phyloP scores from a whole-genome alignment of 2,797 vertebrate genomes.

The Fistularia commersonii region DNA sequence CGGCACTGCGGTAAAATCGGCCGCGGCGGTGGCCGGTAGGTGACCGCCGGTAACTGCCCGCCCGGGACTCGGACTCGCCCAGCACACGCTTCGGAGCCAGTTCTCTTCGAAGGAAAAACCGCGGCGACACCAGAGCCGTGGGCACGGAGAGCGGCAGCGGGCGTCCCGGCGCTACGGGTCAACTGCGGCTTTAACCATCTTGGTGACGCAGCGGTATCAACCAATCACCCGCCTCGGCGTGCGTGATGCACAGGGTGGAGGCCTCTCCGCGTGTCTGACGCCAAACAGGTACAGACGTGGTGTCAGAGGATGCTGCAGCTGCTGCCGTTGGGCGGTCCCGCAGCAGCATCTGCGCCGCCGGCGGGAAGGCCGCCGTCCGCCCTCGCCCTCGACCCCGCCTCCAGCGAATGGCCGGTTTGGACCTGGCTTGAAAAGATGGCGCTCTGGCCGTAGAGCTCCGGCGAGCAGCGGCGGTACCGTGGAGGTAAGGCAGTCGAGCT shows the following conservation, averaged over 20 bases:
- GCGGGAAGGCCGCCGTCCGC: constrained; percentile 38
- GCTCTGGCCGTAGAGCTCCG: too few species aligned
- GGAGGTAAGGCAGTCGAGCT: too few species aligned
- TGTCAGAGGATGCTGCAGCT: constrained; percentile 24
- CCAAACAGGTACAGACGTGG: constrained; percentile 23
- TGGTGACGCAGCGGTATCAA: too few species aligned
- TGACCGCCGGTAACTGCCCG: background rate
- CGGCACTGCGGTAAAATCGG: constrained; percentile 69
- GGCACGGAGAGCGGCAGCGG: too few species aligned
- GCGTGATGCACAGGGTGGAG: background rate
- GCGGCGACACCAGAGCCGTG: too few species aligned
- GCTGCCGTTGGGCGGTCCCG: constrained; percentile 13
- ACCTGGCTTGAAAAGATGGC: too few species aligned
- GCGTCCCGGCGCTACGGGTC: background rate
- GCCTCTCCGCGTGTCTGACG: too few species aligned
- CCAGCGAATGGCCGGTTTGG: too few species aligned
- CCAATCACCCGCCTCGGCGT: constrained; percentile 1
- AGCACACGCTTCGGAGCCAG: too few species aligned
- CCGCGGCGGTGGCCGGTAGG: background rate
- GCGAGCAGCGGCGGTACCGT: too few species aligned
- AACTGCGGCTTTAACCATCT: constrained; percentile 45
- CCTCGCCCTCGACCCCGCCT: constrained; percentile 9
- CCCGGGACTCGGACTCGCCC: background rate
- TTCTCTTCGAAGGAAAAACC: too few species aligned
- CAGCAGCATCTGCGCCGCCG: constrained; percentile 38